A percentile compares a stretch with the other conserved stretches of the same genome.
These are phyloP conservation scores for Pipa parva DNA, from an alignment of 2,113 vertebrate genomes.

Conservation along the genomic window DNA sequence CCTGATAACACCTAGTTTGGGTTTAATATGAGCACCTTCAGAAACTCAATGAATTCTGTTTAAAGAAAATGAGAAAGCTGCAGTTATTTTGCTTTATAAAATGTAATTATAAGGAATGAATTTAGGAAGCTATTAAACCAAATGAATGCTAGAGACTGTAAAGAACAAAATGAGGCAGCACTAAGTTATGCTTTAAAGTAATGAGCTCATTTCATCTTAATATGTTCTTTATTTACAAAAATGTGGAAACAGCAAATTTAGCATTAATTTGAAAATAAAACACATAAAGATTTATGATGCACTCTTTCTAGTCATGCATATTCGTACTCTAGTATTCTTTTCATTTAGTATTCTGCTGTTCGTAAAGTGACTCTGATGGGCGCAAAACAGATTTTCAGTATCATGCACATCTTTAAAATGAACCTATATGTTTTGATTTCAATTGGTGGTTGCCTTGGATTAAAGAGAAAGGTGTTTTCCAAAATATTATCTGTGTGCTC, in stretches of 20 bases:
- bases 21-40: too few relatives aligned
- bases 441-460: too few relatives aligned
- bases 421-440: too few relatives aligned
- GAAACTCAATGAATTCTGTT: slow-evolving; percentile 21
- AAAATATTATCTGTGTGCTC: too few relatives aligned
- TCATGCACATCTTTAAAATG: too few relatives aligned
- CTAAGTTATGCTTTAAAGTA: slow-evolving; percentile 12
- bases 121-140: slow-evolving; percentile 27
- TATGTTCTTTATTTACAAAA: slow-evolving; percentile 43
- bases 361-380: neutral
- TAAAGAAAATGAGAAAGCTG: slow-evolving; percentile 29
- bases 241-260: slow-evolving; percentile 33
- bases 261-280: slow-evolving; percentile 25
- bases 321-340: neutral
- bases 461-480: too few relatives aligned
- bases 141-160: slow-evolving; percentile 19
- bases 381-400: too few relatives aligned
- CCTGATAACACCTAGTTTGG: too few relatives aligned
- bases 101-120: slow-evolving; percentile 34
- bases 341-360: neutral
- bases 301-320: neutral
- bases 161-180: slow-evolving; percentile 21
- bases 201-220: slow-evolving; percentile 35
- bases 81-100: slow-evolving; percentile 32
- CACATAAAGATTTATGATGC: neutral